These are phyloP conservation scores for Taphrorychus bicolor DNA, from an alignment of 2,888 invertebrate species.

Conservation along the genomic window DNA sequence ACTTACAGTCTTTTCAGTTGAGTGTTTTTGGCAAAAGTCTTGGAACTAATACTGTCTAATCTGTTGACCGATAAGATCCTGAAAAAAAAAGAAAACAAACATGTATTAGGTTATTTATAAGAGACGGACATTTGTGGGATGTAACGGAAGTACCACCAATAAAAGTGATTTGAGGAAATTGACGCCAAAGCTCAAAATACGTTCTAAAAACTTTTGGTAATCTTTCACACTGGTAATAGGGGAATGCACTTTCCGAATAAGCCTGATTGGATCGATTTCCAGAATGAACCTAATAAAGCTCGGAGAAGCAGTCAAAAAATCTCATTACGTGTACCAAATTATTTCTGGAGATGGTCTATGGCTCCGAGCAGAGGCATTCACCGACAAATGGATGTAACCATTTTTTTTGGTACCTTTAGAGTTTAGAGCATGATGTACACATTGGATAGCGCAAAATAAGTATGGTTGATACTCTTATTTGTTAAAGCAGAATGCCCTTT, in stretches of 20 bases:
- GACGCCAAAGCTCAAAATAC: conserved; percentile 15
- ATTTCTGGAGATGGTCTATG: conserved; percentile 8
- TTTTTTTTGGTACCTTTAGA: too few relatives aligned
- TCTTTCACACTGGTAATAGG: conserved; percentile 17
- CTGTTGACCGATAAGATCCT: conserved; percentile 81
- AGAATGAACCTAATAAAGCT: conserved; percentile 24
- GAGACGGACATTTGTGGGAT: too few relatives aligned
- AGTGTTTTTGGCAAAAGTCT: conserved; percentile 68
- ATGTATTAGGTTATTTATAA: too few relatives aligned
- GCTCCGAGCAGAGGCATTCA: conserved; percentile 4
- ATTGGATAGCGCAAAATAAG: too few relatives aligned
- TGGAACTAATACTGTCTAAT: conserved; percentile 71
- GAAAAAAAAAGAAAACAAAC: conserved; percentile 50
- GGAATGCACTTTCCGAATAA: conserved; percentile 25
- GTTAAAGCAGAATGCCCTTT: too few relatives aligned
- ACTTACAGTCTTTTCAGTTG: conserved; percentile 71
- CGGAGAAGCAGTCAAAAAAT: conserved; percentile 12
- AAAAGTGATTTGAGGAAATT: not conserved
- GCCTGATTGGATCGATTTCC: conserved; percentile 27
- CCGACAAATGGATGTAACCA: too few relatives aligned
- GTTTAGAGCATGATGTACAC: too few relatives aligned
- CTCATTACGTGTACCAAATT: conserved; percentile 19
- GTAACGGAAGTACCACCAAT: too few relatives aligned
- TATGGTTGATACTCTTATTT: too few relatives aligned
- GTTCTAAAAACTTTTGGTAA: conserved; percentile 15